Conservation (phyloP, 2,113 vertebrate genomes). For the Dromiciops gliroides region DNA sequence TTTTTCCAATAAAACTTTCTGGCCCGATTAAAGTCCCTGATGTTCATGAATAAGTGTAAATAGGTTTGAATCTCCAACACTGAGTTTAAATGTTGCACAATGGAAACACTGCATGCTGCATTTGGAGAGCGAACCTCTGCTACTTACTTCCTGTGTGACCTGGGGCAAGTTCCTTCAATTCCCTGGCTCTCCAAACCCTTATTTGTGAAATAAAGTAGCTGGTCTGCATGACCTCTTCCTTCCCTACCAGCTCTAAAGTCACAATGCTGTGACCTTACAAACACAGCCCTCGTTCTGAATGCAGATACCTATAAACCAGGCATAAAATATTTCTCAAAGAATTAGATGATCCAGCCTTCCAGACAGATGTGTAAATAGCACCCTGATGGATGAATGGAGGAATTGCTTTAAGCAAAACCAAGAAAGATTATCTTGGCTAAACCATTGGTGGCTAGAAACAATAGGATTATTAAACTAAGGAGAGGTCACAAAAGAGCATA, state of each 20-base stretch:
- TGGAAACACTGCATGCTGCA: background rate
- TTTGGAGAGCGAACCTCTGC: background rate
- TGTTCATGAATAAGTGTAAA: background rate
- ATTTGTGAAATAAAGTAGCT: background rate
- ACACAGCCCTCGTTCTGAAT: background rate
- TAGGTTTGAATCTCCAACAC: background rate
- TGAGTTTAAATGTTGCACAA: background rate
- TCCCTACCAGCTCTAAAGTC: background rate
- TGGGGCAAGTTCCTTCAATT: background rate
- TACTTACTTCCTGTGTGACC: background rate
- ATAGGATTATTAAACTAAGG: background rate
- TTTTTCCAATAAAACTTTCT: background rate
- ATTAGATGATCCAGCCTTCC: background rate
- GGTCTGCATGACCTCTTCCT: background rate
- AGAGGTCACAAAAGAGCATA: background rate
- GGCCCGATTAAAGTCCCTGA: background rate
- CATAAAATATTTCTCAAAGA: background rate
- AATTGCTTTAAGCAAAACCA: slow-evolving; percentile 17
- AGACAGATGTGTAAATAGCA: background rate
- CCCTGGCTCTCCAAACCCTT: background rate
- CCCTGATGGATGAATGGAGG: background rate
- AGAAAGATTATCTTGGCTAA: slow-evolving; percentile 15
- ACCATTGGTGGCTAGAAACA: background rate
- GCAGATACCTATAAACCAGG: background rate
- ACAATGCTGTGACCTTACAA: background rate